phyloP scores from a whole-genome alignment of 1,140 invertebrate genomes.

The Euglossa dilemma region DNA sequence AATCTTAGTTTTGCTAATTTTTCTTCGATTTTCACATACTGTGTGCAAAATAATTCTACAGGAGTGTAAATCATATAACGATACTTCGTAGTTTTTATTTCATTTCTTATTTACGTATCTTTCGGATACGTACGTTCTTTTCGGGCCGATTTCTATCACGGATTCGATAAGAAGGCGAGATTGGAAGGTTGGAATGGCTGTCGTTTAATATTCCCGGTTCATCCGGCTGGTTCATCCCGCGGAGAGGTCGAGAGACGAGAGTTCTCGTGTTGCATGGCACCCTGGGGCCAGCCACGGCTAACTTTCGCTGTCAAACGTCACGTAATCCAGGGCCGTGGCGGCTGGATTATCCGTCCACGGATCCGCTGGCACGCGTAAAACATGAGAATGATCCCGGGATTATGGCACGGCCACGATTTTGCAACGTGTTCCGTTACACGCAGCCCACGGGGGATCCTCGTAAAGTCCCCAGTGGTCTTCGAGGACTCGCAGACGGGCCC shows the following conservation, averaged over 20 bases:
- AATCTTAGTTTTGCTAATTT: too few relatives aligned
- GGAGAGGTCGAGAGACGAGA: conserved; percentile 20
- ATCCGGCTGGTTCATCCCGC: conserved; percentile 23
- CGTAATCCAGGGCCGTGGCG: conserved; percentile 59
- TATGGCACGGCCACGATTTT: conserved; percentile 29
- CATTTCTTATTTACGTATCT: too few relatives aligned
- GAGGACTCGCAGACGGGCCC: too few relatives aligned
- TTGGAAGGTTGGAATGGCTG: too few relatives aligned
- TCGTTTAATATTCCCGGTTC: conserved; percentile 22
- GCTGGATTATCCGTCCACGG: conserved; percentile 35
- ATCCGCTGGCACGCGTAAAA: conserved; percentile 31
- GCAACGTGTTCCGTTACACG: conserved; percentile 51
- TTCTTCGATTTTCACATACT: too few relatives aligned
- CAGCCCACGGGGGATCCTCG: not conserved
- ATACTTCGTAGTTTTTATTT: too few relatives aligned
- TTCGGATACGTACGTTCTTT: too few relatives aligned
- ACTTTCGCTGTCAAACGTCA: conserved; percentile 75
- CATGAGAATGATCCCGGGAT: conserved; percentile 50
- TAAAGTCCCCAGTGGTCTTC: too few relatives aligned
- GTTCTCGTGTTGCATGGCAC: conserved; percentile 37
- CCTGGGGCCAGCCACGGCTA: conserved; percentile 48
- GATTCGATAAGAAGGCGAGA: too few relatives aligned
- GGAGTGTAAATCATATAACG: too few relatives aligned
- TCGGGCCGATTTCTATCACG: too few relatives aligned
- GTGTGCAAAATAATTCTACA: too few relatives aligned